A percentile compares a stretch with the other conserved stretches of the same genome.
These are phyloP conservation scores for Leuctra nigra DNA, from an alignment of 2,888 invertebrate genomes.

Conservation along the genomic window DNA sequence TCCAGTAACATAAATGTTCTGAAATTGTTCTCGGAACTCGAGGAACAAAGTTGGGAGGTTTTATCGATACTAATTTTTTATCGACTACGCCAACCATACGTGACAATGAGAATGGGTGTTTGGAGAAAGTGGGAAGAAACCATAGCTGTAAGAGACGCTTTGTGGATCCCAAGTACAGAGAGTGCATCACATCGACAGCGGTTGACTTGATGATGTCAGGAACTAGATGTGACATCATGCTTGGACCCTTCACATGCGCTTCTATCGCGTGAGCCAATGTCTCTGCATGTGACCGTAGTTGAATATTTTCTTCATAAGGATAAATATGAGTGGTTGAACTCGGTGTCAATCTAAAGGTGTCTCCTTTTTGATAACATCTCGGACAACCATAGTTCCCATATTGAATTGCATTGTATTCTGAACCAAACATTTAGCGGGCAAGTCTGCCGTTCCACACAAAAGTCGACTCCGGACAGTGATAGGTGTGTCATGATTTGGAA, in stretches of 20 bases:
- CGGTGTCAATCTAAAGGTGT: background rate
- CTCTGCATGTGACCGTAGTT: background rate
- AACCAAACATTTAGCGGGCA: slow-evolving; percentile 10
- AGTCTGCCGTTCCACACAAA: slow-evolving; percentile 6
- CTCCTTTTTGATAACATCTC: background rate
- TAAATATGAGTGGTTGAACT: background rate
- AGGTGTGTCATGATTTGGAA: background rate
- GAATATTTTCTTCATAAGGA: background rate
- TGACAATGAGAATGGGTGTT: background rate
- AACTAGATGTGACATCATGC: background rate
- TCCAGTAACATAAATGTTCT: background rate
- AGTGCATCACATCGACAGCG: background rate
- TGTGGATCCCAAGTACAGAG: background rate
- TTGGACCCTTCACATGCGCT: slow-evolving; percentile 1
- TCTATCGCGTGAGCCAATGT: background rate
- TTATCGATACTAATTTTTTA: background rate
- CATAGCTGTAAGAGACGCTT: background rate
- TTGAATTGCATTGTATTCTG: background rate
- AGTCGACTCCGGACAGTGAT: background rate
- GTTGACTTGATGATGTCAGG: slow-evolving; percentile 4
- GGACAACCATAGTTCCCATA: background rate
- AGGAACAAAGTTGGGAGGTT: background rate
- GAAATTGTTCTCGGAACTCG: background rate
- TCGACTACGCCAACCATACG: background rate
- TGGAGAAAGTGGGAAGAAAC: slow-evolving; percentile 1